Percentiles rank a stretch among this genome's conserved stretches.
These are phyloP conservation scores for Lepisosteus osseus DNA, from an alignment of 2,113 vertebrate species.

Conservation along the genomic window DNA sequence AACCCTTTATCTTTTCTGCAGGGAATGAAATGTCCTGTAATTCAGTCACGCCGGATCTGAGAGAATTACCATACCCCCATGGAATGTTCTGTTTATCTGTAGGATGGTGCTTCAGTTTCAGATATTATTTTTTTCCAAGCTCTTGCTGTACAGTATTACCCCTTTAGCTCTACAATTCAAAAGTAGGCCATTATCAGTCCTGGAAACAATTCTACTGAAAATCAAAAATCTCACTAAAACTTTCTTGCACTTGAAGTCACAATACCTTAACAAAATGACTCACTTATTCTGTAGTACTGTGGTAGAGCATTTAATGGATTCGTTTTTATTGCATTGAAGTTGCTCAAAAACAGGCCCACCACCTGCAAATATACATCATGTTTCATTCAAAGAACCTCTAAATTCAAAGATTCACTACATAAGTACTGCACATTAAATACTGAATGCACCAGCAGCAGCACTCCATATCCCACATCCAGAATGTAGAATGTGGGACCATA, in stretches of 20 bases:
- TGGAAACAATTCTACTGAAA: conserved; percentile 21
- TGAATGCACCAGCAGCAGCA: no score
- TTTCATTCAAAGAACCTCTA: no score
- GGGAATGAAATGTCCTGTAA: conserved; percentile 16
- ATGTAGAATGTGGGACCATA: no score
- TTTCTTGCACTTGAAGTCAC: conserved; percentile 28
- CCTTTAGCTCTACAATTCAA: conserved; percentile 28
- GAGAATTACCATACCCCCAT: conserved; percentile 7
- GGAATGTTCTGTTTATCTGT: conserved; percentile 14
- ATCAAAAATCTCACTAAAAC: conserved; percentile 36
- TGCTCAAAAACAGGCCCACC: no score
- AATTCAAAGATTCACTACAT: no score
- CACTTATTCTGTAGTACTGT: no score
- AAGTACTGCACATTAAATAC: no score
- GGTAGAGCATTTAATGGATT: no score
- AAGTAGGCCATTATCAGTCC: conserved; percentile 28
- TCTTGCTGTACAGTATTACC: conserved; percentile 9
- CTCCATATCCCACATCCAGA: no score
- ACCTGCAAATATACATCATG: no score
- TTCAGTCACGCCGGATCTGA: conserved; percentile 19
- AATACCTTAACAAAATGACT: background rate
- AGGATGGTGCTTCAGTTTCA: background rate
- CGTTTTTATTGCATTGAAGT: no score
- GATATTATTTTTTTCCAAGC: conserved; percentile 13
- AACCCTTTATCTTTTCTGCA: conserved; percentile 22